Evolutionary conservation across 2,113 vertebrate genomes (phyloP), one percentile per base, ranked within the genome.

Genomic region (Ptychochromis oligacanthus): DNA sequence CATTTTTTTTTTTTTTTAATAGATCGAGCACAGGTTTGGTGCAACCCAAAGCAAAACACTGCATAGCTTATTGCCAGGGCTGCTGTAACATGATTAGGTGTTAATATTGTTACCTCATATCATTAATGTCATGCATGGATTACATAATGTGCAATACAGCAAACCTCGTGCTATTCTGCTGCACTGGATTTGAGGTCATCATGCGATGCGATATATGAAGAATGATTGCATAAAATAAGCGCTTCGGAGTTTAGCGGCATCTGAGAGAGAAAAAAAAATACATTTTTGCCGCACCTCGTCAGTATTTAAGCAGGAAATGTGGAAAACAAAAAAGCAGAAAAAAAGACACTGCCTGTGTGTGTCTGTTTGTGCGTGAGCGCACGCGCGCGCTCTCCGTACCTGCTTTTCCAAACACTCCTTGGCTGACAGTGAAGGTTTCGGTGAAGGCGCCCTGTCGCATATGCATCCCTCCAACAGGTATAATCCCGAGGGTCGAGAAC

Each of bases 381-480:
- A 62, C 12, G n/a, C 34, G 67, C 49, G 1, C 76, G 4, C 83
- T 49, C 55, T 85, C 81, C 80, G 49, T 96, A 98, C 98, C 98
- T 99, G 98, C 94, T 98, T 98, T 92, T 99, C 97, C 90, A 97
- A 96, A 67, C 97, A 96, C 93, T 98, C 98, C 96, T 96, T 98
- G 90, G 97, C 96, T 28, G 97, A 97, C 80, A 95, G 96, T n/a
- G 96, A 95, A 5, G 97, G 97, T 94, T 98, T 98, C n/a, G 97
- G 97, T 34, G 97, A 97, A 91, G 97, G 97, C 85, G 97, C 96
- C 80, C 97, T 96, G 95, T 97, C 97, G 95, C 98, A 99, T 84
- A 96, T 95, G 95, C 97, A 97, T 82, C 98, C 98, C 91, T 99
- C 98, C 95, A 99, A 97, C 95, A 99, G 97, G 96, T 99, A 99